Evolutionary conservation across 1,140 invertebrate genomes (phyloP), one percentile per base, ranked within the genome.

Genomic region (Berghia stephanieae): DNA sequence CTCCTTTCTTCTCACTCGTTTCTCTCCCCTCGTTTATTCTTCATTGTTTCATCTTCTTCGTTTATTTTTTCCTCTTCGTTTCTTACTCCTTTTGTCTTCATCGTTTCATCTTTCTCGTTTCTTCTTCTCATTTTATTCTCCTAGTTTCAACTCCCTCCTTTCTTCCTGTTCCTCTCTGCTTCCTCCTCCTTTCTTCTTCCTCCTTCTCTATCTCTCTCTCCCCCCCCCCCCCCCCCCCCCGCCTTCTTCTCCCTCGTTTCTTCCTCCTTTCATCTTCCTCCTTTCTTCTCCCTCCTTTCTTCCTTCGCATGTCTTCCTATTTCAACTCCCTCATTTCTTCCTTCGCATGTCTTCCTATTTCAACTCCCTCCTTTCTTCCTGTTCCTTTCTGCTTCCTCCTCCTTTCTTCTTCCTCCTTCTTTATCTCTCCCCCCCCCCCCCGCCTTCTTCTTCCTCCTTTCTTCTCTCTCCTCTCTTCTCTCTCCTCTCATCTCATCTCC

Each of bases 181-280:
- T 63, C 57, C n/a, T 34, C 34, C 66, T 68, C 36, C 44, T 42
- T 68, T 42, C 42, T 38, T 63, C 57, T 63, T 34, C 34, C 57
- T 63, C 57, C 34, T 34, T 63, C 63, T 4, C 27, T 68, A 36
- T 68, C 36, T 68, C 66, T 68, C 21, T 68, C 34, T 68, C 66
- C 27, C 24, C 34, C 55, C 34, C 55, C 34, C 55, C 34, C 4
- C 21, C 21, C 34, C 4, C 21, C 55, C 34, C 55, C 21, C 4
- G 5, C 4, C 40, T 38, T 27, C 24, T 66, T 5, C 21, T 5
- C 4, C 16, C 21, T 38, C 5, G 10, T 66, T 38, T 66, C 24
- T 27, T 38, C 40, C 24, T 66, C 60, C 18, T 27, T 31, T 38
- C 40, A 10, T 66, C 60, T 66, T 38, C n/a, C 46, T 27, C 27